These are phyloP conservation scores for Sisyra terminalis DNA, from an alignment of 2,888 invertebrate genomes.

Conservation along the genomic window DNA sequence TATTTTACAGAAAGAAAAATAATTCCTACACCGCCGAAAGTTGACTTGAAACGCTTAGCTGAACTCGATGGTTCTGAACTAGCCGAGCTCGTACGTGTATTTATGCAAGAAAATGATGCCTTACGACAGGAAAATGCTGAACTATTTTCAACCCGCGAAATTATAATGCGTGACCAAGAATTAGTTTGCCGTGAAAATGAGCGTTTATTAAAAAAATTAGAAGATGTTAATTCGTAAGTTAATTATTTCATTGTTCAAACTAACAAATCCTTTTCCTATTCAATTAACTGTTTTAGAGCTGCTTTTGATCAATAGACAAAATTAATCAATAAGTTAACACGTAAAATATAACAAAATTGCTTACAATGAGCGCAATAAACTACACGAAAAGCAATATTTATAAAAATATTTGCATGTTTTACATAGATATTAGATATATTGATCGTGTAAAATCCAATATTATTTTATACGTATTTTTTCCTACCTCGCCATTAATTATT, in stretches of 20 bases:
- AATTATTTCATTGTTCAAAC: conserved; percentile 4
- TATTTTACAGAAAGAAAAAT: conserved; percentile 18
- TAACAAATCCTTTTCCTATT: too few species aligned
- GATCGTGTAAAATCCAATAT: too few species aligned
- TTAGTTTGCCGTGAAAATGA: conserved; percentile 83
- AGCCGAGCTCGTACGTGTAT: conserved; percentile 68
- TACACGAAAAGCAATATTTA: too few species aligned
- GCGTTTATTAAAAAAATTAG: conserved; percentile 67
- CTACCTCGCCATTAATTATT: too few species aligned
- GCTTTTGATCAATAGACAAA: too few species aligned
- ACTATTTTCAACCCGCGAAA: conserved; percentile 60
- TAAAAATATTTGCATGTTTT: too few species aligned
- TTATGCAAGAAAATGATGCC: conserved; percentile 67
- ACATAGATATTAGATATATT: too few species aligned
- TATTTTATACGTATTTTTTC: too few species aligned
- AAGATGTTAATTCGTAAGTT: conserved; percentile 74
- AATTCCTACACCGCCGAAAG: conserved; percentile 36
- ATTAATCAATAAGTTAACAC: too few species aligned
- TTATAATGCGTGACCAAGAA: conserved; percentile 76
- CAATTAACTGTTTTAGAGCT: too few species aligned
- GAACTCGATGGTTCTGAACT: conserved; percentile 64
- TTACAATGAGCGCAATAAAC: too few species aligned
- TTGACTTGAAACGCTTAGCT: conserved; percentile 56
- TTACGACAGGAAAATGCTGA: conserved; percentile 73
- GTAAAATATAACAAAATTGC: too few species aligned